These are phyloP conservation scores for Marmota flaviventris DNA, from an alignment of 2,113 vertebrate genomes.

Conservation along the genomic window DNA sequence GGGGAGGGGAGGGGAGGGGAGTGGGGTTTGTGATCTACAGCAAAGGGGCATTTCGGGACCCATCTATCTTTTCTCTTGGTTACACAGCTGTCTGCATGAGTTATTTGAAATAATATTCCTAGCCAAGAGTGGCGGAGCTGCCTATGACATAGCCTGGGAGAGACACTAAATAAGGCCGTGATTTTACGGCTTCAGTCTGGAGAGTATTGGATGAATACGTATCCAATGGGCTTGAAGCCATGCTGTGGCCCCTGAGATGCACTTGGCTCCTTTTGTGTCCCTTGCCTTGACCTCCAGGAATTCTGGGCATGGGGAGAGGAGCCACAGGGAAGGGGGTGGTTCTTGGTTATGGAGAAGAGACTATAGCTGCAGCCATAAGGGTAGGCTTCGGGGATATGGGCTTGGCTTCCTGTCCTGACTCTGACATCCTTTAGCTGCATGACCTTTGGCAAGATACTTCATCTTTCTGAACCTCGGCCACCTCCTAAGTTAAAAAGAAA, in stretches of 20 bases:
- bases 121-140: slow-evolving; percentile 65
- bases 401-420: slow-evolving; percentile 54
- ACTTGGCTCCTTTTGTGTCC: neutral
- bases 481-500: neutral
- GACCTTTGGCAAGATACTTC: slow-evolving; percentile 14
- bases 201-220: neutral
- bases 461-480: neutral
- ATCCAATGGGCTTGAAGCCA: slow-evolving; percentile 8
- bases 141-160: slow-evolving; percentile 66
- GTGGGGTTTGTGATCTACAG: slow-evolving; percentile 75
- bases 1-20: slow-evolving; percentile 81
- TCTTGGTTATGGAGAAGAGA: neutral
- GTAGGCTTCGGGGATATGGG: slow-evolving; percentile 8
- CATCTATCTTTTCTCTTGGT: slow-evolving; percentile 74
- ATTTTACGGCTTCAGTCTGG: slow-evolving; percentile 63
- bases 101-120: slow-evolving; percentile 79
- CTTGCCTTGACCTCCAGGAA: neutral
- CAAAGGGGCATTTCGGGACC: slow-evolving; percentile 73
- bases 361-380: neutral
- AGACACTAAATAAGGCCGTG: slow-evolving; percentile 78
- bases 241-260: fast-evolving
- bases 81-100: slow-evolving; percentile 76
- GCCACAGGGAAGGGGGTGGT: neutral
- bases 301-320: neutral
- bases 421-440: fast-evolving